A percentile compares a stretch with the other conserved stretches of the same genome.
phyloP scores from a whole-genome alignment of 2,797 vertebrate species.

The Chromis chromis region DNA sequence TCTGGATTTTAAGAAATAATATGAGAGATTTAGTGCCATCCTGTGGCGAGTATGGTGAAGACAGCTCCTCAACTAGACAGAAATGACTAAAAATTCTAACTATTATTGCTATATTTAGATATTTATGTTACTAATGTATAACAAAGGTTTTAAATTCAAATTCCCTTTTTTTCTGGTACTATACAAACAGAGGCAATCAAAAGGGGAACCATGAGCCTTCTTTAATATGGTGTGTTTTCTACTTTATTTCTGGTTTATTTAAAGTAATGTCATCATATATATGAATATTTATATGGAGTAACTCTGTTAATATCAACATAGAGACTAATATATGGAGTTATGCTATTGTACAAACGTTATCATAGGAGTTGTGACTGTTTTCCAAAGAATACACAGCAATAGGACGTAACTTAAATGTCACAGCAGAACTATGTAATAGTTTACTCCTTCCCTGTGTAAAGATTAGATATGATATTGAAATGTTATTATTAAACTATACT shows the following conservation, averaged over 20 bases:
- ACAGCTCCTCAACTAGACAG: background rate
- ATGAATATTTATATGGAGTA: no score
- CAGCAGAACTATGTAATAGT: background rate
- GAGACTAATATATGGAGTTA: no score
- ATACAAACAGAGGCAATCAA: no score
- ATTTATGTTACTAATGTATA: background rate
- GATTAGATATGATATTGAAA: background rate
- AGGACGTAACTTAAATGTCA: background rate
- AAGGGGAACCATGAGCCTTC: no score
- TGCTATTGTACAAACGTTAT: no score
- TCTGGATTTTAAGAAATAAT: slow-evolving; percentile 3
- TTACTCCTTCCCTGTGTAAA: background rate
- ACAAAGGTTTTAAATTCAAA: no score
- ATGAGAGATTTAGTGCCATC: slow-evolving; percentile 65
- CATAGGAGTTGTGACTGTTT: no score
- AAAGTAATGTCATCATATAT: background rate
- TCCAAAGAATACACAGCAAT: background rate
- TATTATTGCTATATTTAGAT: background rate
- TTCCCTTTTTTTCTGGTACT: no score
- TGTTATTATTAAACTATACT: no score
- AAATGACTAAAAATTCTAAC: background rate
- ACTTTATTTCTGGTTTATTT: background rate
- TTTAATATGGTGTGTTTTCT: no score
- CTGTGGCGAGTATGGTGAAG: slow-evolving; percentile 47
- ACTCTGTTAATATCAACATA: no score